Evolutionary conservation across 2,888 invertebrate species (phyloP), one percentile per base, ranked within the genome.

Genomic region (Lasioglossum villosulum): DNA sequence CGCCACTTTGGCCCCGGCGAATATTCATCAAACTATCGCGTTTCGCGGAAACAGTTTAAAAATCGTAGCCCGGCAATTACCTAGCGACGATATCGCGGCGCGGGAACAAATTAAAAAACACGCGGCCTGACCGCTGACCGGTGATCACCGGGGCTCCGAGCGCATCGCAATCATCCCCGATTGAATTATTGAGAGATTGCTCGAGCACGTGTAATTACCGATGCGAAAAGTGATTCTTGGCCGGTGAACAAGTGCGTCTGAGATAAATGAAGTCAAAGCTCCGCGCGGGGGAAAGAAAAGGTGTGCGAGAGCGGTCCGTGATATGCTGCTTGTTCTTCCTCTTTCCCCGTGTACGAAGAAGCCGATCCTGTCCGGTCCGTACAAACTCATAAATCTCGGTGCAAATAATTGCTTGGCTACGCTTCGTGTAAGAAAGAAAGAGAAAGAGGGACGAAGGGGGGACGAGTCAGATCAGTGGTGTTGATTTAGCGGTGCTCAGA

Each of bases 361-460:
- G 86, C 88, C 81, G 79, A 82, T 83, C 81, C 89, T 90, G 90
- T 90, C 90, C 88, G 86, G 86, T 86, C 86, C 90, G 89, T 89
- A 89, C 90, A 94, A 93, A 94, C 94, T 94, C 95, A 94, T 95
- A 95, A 95, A 95, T 95, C 94, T 93, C 92, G 93, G 92, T 91
- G 94, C 93, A 94, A 95, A 95, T 95, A 95, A 95, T 95, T 94
- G 93, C 94, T 93, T 91, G 92, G 91, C 91, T 92, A 90, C 82
- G 84, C 82, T 88, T 80, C 91, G 86, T 10, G 68, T 23, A 19
- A 68, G 37, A 68, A 37, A 37, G 68, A 68, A 68, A 34, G 68
- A 37, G 37, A 39, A 10, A 23, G 68, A 37, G 37, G 23, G 37
- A 37, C 5, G 30, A 19, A 16, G 16, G 34, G 12, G 37, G 37